Percentiles rank a stretch among this genome's conserved stretches.
These are phyloP conservation scores for Sturnus vulgaris DNA, from an alignment of 2,113 vertebrate genomes.

Conservation along the genomic window DNA sequence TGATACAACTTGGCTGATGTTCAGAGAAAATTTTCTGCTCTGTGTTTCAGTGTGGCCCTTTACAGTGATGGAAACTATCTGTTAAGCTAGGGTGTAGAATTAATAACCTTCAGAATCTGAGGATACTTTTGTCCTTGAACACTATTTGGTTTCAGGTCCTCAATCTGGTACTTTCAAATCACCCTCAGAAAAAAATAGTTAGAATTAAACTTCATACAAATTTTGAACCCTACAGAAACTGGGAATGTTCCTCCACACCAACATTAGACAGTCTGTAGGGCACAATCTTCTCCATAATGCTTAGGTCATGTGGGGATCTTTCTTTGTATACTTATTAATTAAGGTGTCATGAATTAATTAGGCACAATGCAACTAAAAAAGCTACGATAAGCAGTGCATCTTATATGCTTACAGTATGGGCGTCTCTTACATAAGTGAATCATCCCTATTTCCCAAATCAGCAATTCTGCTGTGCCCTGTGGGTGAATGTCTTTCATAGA, in stretches of 20 bases:
- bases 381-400: slow-evolving; percentile 7
- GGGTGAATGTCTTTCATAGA: slow-evolving; percentile 56
- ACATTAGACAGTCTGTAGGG: not conserved
- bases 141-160: not conserved
- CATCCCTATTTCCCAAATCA: slow-evolving; percentile 55
- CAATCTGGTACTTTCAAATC: not conserved
- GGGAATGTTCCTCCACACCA: not conserved
- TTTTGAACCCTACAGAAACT: not conserved
- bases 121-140: not conserved
- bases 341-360: slow-evolving; percentile 39
- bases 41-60: not conserved
- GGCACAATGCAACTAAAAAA: slow-evolving; percentile 44
- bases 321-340: slow-evolving; percentile 47
- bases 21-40: not conserved
- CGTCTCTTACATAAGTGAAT: slow-evolving; percentile 51
- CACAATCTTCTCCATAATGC: not conserved
- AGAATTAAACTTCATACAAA: not conserved
- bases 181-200: not conserved
- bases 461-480: slow-evolving; percentile 39
- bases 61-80: not conserved
- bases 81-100: not conserved
- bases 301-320: slow-evolving; percentile 18
- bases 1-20: not conserved
- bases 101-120: not conserved
- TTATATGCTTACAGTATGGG: slow-evolving; percentile 24